Conservation (phyloP, 2,888 invertebrate species). For the Marasmarcha lunaedactyla region DNA sequence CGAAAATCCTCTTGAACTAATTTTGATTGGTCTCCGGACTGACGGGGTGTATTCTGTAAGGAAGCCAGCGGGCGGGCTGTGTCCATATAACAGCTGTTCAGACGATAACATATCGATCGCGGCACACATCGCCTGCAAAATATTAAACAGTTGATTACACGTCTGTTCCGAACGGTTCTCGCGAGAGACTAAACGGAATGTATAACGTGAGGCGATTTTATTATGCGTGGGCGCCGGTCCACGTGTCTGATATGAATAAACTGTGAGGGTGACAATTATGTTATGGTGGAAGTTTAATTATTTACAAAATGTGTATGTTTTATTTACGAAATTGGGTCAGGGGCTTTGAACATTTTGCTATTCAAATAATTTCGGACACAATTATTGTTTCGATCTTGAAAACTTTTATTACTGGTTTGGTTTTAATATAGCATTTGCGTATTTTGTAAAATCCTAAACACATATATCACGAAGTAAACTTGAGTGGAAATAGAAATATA, state of each 20-base stretch:
- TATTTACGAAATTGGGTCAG: slow-evolving; percentile 26
- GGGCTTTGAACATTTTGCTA: slow-evolving; percentile 13
- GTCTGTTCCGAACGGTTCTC: slow-evolving; percentile 18
- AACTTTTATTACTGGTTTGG: no score
- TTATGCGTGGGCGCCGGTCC: slow-evolving; percentile 36
- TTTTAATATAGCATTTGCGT: no score
- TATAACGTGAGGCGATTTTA: slow-evolving; percentile 28
- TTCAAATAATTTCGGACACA: neutral
- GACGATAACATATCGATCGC: slow-evolving; percentile 72
- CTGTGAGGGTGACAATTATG: slow-evolving; percentile 30
- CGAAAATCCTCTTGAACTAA: slow-evolving; percentile 41
- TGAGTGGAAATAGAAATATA: no score
- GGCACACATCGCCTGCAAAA: slow-evolving; percentile 39
- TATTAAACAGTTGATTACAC: slow-evolving; percentile 12
- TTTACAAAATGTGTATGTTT: slow-evolving; percentile 19
- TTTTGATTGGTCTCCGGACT: slow-evolving; percentile 41
- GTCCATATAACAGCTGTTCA: slow-evolving; percentile 79
- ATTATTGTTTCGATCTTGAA: no score
- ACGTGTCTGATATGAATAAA: slow-evolving; percentile 31
- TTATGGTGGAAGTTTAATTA: slow-evolving; percentile 15
- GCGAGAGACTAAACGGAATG: slow-evolving; percentile 45
- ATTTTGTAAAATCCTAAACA: no score
- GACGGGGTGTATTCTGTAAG: slow-evolving; percentile 68
- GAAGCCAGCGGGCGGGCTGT: slow-evolving; percentile 76
- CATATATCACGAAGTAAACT: no score